Percentiles rank a stretch among this genome's conserved stretches.
phyloP scores from a whole-genome alignment of 2,113 vertebrate species.

The Larimichthys polyactis region DNA sequence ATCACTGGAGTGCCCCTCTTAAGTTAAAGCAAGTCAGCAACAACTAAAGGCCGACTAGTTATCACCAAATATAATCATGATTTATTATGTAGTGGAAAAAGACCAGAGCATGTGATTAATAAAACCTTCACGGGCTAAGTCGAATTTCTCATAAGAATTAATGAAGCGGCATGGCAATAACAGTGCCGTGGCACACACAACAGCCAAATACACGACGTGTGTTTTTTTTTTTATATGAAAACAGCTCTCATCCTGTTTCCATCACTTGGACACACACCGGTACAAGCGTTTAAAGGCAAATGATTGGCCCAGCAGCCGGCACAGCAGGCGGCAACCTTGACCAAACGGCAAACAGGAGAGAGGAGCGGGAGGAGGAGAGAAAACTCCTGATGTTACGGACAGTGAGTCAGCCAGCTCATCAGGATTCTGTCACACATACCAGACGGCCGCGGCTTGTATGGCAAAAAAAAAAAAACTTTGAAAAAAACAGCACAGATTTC shows the following conservation, averaged over 20 bases:
- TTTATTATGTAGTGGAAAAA: conserved; percentile 26
- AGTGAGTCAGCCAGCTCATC: conserved; percentile 25
- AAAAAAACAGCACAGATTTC: background rate
- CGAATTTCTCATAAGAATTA: conserved; percentile 20
- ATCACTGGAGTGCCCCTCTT: background rate
- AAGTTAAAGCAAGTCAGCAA: conserved; percentile 36
- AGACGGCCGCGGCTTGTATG: background rate
- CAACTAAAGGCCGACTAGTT: conserved; percentile 24
- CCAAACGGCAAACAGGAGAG: conserved; percentile 33
- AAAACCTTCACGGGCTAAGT: background rate
- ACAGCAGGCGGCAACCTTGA: conserved; percentile 45
- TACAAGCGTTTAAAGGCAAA: conserved; percentile 36
- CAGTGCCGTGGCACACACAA: conserved; percentile 21
- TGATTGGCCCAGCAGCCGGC: conserved; percentile 38
- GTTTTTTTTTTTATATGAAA: conserved; percentile 17
- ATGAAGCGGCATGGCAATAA: background rate
- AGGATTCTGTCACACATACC: conserved; percentile 6
- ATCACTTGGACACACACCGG: conserved; percentile 20
- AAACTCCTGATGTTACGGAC: conserved; percentile 12
- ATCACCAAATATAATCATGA: conserved; percentile 26
- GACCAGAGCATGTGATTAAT: conserved; percentile 14
- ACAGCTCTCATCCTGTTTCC: conserved; percentile 30
- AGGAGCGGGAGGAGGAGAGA: too few relatives aligned
- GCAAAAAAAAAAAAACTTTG: conserved; percentile 15
- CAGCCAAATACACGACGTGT: conserved; percentile 12